A percentile compares a stretch with the other conserved stretches of the same genome.
phyloP scores from a whole-genome alignment of 1,140 invertebrate genomes.

The Drosophila yakuba region DNA sequence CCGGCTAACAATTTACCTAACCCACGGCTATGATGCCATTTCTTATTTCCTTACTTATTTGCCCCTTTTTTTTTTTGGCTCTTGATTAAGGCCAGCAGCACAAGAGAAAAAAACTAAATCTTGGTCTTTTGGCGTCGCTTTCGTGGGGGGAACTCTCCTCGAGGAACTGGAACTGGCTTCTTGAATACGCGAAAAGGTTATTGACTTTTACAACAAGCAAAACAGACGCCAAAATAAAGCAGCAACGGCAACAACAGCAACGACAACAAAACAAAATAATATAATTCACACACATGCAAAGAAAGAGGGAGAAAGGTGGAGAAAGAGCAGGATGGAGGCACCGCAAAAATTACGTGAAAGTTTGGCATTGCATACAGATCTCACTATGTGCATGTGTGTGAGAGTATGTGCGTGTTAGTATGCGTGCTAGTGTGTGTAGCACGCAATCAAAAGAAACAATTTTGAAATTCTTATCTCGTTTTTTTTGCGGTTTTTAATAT shows the following conservation, averaged over 20 bases:
- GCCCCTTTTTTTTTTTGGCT: constrained; percentile 22
- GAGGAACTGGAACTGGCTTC: constrained; percentile 66
- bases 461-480: constrained; percentile 82
- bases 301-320: constrained; percentile 20
- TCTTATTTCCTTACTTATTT: neutral
- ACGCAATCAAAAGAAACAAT: constrained; percentile 75
- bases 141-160: constrained; percentile 40
- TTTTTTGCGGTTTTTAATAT: constrained; percentile 44
- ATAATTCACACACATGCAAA: constrained; percentile 69
- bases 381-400: neutral
- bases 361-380: constrained; percentile 72
- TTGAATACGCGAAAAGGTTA: constrained; percentile 78
- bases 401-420: constrained; percentile 2
- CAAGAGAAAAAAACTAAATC: constrained; percentile 34
- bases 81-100: constrained; percentile 64
- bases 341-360: constrained; percentile 81
- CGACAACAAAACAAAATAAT: constrained; percentile 61
- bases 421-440: constrained; percentile 14
- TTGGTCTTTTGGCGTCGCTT: constrained; percentile 27
- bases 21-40: constrained; percentile 62
- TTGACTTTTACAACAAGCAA: constrained; percentile 81
- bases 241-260: constrained; percentile 4
- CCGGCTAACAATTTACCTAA: constrained; percentile 35
- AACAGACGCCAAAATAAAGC: constrained; percentile 68
- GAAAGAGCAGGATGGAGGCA: constrained; percentile 20